These are phyloP conservation scores for Potamilus streckersoni DNA, from an alignment of 1,140 invertebrate species.

Conservation along the genomic window DNA sequence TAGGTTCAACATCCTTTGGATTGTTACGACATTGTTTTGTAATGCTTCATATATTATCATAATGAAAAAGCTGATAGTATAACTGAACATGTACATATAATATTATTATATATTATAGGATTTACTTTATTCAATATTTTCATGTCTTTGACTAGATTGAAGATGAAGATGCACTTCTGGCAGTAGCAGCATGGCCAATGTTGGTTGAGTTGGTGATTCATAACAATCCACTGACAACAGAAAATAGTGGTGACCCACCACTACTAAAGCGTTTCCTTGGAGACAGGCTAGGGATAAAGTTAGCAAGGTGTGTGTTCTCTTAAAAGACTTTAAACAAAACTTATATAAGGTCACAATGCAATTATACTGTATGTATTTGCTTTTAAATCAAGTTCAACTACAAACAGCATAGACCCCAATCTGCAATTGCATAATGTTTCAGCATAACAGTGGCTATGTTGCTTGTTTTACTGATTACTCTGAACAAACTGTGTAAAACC, in stretches of 20 bases:
- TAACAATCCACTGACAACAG: constrained; percentile 63
- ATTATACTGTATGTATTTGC: too few species aligned
- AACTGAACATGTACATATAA: too few species aligned
- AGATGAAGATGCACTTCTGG: constrained; percentile 63
- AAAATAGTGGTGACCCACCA: constrained; percentile 64
- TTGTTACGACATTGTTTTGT: too few species aligned
- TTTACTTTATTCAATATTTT: neutral
- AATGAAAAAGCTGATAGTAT: too few species aligned
- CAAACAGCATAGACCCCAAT: too few species aligned
- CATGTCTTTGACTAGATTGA: constrained; percentile 45
- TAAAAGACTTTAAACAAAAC: too few species aligned
- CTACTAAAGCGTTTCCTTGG: constrained; percentile 60
- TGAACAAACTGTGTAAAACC: neutral
- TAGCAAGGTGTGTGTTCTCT: constrained; percentile 44
- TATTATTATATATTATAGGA: too few species aligned
- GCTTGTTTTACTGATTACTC: constrained; percentile 1
- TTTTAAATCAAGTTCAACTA: neutral
- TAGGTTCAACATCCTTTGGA: too few species aligned
- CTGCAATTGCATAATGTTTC: too few species aligned
- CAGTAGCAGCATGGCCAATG: constrained; percentile 66
- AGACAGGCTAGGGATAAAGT: constrained; percentile 61
- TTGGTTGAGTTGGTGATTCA: constrained; percentile 63
- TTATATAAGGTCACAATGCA: too few species aligned
- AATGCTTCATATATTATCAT: too few species aligned
- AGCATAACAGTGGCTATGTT: too few species aligned